Percentiles rank a stretch among this genome's conserved stretches.
These are phyloP conservation scores for Anoplopoma fimbria DNA, from an alignment of 2,113 vertebrate genomes.

Conservation along the genomic window DNA sequence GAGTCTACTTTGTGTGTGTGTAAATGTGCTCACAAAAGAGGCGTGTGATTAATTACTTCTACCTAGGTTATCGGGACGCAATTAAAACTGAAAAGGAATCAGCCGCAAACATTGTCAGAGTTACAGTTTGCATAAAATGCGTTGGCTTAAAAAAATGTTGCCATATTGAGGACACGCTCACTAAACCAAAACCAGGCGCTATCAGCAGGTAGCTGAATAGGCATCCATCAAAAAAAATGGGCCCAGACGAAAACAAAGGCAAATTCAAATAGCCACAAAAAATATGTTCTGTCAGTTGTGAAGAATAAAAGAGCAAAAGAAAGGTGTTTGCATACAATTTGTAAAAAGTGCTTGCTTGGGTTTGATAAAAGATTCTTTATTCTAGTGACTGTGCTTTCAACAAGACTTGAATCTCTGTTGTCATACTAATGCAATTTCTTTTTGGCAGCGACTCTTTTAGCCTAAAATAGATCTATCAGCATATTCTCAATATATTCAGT, in stretches of 20 bases:
- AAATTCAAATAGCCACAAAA: slow-evolving; percentile 38
- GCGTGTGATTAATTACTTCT: slow-evolving; percentile 73
- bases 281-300: slow-evolving; percentile 56
- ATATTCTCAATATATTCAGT: slow-evolving; percentile 56
- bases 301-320: slow-evolving; percentile 51
- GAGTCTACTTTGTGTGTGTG: slow-evolving; percentile 5
- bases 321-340: slow-evolving; percentile 60
- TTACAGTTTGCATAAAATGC: slow-evolving; percentile 32
- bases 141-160: slow-evolving; percentile 32
- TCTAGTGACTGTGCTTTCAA: slow-evolving; percentile 66
- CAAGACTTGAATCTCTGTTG: slow-evolving; percentile 69
- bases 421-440: slow-evolving; percentile 69
- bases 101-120: slow-evolving; percentile 24
- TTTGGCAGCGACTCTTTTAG: slow-evolving; percentile 69
- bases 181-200: slow-evolving; percentile 42
- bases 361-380: slow-evolving; percentile 72
- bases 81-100: slow-evolving; percentile 65
- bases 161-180: slow-evolving; percentile 30
- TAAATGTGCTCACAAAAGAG: slow-evolving; percentile 50
- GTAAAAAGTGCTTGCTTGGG: slow-evolving; percentile 50
- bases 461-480: slow-evolving; percentile 78
- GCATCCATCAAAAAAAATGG: slow-evolving; percentile 41
- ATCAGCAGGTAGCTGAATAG: slow-evolving; percentile 43
- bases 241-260: slow-evolving; percentile 21
- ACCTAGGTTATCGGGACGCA: slow-evolving; percentile 59